Conservation (phyloP, 2,113 vertebrate genomes). For the Brachyhypopomus gauderio region DNA sequence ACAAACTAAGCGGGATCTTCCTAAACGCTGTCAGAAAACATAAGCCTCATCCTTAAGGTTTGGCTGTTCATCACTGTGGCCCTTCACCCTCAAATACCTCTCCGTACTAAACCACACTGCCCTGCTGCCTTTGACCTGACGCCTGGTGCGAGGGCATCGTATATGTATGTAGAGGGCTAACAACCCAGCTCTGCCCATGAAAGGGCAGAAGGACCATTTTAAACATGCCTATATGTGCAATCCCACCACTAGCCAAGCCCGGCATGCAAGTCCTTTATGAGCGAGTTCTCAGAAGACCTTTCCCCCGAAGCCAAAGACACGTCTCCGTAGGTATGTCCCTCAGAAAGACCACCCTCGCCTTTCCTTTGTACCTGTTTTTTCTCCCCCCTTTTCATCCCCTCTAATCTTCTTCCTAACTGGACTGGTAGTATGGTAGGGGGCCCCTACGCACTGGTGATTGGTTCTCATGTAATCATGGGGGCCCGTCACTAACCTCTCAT, state of each 20-base stretch:
- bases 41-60: not conserved
- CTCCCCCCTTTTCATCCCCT: constrained; percentile 33
- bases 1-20: not conserved
- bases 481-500: constrained; percentile 24
- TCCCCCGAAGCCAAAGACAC: constrained; percentile 88
- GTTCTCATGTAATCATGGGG: not conserved
- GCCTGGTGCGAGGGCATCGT: constrained; percentile 5
- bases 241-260: constrained; percentile 97
- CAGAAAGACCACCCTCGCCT: constrained; percentile 29
- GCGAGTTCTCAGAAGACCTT: constrained; percentile 98
- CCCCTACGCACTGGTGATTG: constrained; percentile 1
- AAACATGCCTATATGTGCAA: constrained; percentile 94
- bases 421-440: constrained; percentile 12
- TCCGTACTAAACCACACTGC: not conserved
- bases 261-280: constrained; percentile 99
- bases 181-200: constrained; percentile 51
- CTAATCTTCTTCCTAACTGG: constrained; percentile 33
- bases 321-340: constrained; percentile 93
- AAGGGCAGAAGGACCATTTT: constrained; percentile 67
- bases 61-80: not conserved
- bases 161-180: constrained; percentile 34
- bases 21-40: not conserved
- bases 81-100: not conserved
- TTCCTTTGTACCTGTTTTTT: constrained; percentile 11
- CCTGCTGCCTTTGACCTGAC: not conserved